Evolutionary conservation across 2,888 invertebrate genomes (phyloP).

Genomic region (Dermolepida albohirtum): DNA sequence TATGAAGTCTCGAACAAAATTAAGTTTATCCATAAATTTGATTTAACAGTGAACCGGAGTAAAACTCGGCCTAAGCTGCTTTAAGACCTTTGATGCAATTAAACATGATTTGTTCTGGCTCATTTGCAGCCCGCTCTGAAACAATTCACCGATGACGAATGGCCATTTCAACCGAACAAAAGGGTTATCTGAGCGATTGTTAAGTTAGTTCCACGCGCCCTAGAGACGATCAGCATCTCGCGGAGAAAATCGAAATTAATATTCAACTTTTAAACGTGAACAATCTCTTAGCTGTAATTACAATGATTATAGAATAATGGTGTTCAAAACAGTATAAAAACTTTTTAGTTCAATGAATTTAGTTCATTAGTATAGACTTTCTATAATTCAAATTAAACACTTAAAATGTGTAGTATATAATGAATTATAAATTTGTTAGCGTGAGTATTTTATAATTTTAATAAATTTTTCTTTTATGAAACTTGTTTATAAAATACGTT

Average conservation of each 20-base stretch:
- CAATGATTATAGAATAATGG: not conserved
- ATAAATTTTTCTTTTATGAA: too few species aligned
- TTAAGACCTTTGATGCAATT: conserved; percentile 66
- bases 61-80: conserved; percentile 51
- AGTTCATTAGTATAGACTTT: too few species aligned
- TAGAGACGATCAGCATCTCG: not conserved
- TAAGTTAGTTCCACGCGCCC: conserved; percentile 52
- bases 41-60: conserved; percentile 63
- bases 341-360: too few species aligned
- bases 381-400: too few species aligned
- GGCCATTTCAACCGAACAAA: conserved; percentile 61
- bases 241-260: conserved; percentile 23
- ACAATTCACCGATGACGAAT: conserved; percentile 63
- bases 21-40: conserved; percentile 67
- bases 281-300: not conserved
- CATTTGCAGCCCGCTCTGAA: conserved; percentile 59
- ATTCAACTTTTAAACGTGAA: conserved; percentile 7
- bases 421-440: too few species aligned
- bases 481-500: too few species aligned
- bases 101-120: conserved; percentile 66
- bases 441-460: too few species aligned
- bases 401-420: too few species aligned
- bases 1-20: conserved; percentile 63
- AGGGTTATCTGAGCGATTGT: conserved; percentile 62
- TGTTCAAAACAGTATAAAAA: too few species aligned